phyloP scores from a whole-genome alignment of 2,797 vertebrate genomes.

The Sardinella longiceps region DNA sequence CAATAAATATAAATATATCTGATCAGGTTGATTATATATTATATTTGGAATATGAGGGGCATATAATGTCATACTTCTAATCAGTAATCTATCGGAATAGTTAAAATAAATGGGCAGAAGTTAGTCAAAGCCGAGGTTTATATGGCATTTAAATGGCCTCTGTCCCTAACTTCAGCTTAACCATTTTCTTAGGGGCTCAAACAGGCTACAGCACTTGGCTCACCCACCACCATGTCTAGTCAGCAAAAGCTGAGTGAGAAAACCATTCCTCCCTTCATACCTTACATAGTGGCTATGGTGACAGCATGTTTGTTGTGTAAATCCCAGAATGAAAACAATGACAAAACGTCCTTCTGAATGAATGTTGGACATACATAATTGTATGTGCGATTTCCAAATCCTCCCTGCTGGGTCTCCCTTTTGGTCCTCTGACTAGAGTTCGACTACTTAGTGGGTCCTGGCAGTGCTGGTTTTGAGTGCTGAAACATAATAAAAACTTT shows the following conservation, averaged over 20 bases:
- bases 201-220: too few relatives aligned
- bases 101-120: not conserved
- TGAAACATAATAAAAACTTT: not conserved
- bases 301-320: not conserved
- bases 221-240: not conserved
- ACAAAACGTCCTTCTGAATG: not conserved
- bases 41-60: not conserved
- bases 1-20: not conserved
- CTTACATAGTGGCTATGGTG: not conserved
- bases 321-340: not conserved
- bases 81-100: not conserved
- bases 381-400: too few relatives aligned
- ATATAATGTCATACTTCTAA: not conserved
- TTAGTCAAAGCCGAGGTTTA: not conserved
- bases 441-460: not conserved
- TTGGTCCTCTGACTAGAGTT: not conserved
- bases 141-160: too few relatives aligned
- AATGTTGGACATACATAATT: too few relatives aligned
- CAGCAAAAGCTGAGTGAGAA: not conserved
- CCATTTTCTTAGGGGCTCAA: too few relatives aligned
- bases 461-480: not conserved
- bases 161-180: too few relatives aligned
- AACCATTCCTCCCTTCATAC: not conserved
- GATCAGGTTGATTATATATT: not conserved
- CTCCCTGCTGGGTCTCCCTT: not conserved